Base-by-base conservation (phyloP, 2,113 vertebrate genomes). In the Climacteris rufus region DNA sequence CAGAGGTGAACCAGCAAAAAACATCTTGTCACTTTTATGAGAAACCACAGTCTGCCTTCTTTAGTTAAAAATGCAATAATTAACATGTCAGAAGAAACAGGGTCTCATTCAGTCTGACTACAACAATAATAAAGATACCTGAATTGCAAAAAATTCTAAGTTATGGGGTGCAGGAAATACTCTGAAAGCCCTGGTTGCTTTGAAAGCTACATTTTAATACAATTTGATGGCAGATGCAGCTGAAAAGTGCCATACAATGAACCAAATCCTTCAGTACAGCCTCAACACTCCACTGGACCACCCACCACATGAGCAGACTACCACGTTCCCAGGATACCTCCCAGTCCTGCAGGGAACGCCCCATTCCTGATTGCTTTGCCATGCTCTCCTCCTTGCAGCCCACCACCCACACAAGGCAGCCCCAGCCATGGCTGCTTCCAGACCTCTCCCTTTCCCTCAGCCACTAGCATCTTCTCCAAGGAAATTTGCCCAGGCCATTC, bases 371-470 rank as follows among this genome's bases (percentile, higher is more conserved):
- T 18, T 45, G 50, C 30, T 52, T 56, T 57, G 19, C 30, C 44
- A 9, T 25, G n/a, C 64, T n/a, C 31, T 66, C 44, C 64, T 45
- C 37, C 56, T 66, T 45, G 42, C 53, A 84, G 54, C 8, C 53
- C 37, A 52, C 28, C 15, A 28, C 60, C 37, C 13, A 21, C 49
- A 56, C 0, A 1, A 0, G 1, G 35, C 49, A 69, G 61, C 8
- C 81, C 14, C 44, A 81, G 50, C 42, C n/a, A 33, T 20, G 44
- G 24, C 79, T 24, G 37, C 47, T 59, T 64, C 56, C 44, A 85
- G 13, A 64, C 13, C 24, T 47, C 35, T 65, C 20, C 44, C 56
- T 22, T 27, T 39, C 27, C 59, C 47, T 65, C 53, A 9, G 16
- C 35, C 44, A 59, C n/a, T 31, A 42, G 30, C 69, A 90, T 33